phyloP scores from a whole-genome alignment of 2,113 vertebrate species.

The Gambusia affinis region DNA sequence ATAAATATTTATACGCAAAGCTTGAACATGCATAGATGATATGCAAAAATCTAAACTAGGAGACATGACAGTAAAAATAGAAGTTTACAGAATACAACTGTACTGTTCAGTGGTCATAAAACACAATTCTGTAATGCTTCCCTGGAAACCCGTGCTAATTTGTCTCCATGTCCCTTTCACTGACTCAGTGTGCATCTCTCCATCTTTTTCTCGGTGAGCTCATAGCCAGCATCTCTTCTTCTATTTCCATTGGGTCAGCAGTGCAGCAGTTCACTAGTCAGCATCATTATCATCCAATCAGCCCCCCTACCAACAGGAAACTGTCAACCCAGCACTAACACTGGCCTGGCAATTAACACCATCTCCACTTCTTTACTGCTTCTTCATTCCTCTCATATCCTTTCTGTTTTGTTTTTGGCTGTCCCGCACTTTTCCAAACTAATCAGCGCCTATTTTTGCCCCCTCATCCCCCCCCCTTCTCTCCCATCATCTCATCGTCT shows the following conservation, averaged over 20 bases:
- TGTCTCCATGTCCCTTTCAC: conserved; percentile 3
- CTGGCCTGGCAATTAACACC: conserved; percentile 64
- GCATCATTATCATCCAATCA: conserved; percentile 76
- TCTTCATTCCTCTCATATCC: conserved; percentile 7
- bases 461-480: fast-evolving
- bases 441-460: conserved; percentile 9
- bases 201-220: conserved; percentile 16
- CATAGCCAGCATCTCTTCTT: conserved; percentile 29
- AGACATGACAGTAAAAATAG: conserved; percentile 1
- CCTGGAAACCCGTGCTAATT: conserved; percentile 4
- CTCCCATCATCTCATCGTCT: conserved; percentile 5
- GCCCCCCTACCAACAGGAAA: conserved; percentile 65
- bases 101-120: conserved; percentile 1
- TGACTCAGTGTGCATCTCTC: conserved; percentile 27
- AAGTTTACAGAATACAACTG: conserved; percentile 11
- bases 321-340: conserved; percentile 76
- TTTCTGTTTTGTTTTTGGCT: conserved; percentile 14
- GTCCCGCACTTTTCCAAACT: conserved; percentile 21
- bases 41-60: conserved; percentile 3
- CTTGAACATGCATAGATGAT: not conserved
- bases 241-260: conserved; percentile 70
- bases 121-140: conserved; percentile 16
- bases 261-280: conserved; percentile 66
- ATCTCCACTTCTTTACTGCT: conserved; percentile 37
- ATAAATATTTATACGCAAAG: not conserved